phyloP scores from a whole-genome alignment of 2,888 invertebrate species.

The Neoscelio sp. region DNA sequence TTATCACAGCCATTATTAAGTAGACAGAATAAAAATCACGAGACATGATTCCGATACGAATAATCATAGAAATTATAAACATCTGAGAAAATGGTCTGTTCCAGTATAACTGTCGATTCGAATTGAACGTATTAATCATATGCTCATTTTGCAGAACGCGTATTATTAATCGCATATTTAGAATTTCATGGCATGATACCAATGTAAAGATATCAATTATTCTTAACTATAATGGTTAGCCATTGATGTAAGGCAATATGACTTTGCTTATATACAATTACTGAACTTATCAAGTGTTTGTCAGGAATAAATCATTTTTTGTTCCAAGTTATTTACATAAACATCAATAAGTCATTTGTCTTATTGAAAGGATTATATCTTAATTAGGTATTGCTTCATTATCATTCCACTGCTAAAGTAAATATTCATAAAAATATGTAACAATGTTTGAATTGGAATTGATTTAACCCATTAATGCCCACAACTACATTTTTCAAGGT shows the following conservation, averaged over 20 bases:
- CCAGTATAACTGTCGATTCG: neutral
- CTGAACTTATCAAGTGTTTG: conserved; percentile 41
- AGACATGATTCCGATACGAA: conserved; percentile 4
- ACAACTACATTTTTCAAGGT: no score
- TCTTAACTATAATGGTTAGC: neutral
- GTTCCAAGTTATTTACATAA: conserved; percentile 20
- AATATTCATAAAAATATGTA: neutral
- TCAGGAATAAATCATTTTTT: conserved; percentile 34
- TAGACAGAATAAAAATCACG: neutral
- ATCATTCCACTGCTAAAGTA: conserved; percentile 15
- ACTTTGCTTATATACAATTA: conserved; percentile 26
- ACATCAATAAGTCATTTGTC: conserved; percentile 23
- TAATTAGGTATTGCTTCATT: conserved; percentile 48
- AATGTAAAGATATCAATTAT: conserved; percentile 22
- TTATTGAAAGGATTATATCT: conserved; percentile 37
- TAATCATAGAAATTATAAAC: neutral
- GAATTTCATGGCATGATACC: conserved; percentile 22
- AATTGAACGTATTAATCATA: conserved; percentile 41
- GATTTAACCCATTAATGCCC: no score
- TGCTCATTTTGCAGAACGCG: conserved; percentile 13
- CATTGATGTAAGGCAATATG: conserved; percentile 15
- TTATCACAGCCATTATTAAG: conserved; percentile 3
- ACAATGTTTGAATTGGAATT: neutral
- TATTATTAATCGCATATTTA: conserved; percentile 42
- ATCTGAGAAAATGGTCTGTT: conserved; percentile 1